Conservation (phyloP, 1,140 invertebrate species). For the Drosophila mayri region DNA sequence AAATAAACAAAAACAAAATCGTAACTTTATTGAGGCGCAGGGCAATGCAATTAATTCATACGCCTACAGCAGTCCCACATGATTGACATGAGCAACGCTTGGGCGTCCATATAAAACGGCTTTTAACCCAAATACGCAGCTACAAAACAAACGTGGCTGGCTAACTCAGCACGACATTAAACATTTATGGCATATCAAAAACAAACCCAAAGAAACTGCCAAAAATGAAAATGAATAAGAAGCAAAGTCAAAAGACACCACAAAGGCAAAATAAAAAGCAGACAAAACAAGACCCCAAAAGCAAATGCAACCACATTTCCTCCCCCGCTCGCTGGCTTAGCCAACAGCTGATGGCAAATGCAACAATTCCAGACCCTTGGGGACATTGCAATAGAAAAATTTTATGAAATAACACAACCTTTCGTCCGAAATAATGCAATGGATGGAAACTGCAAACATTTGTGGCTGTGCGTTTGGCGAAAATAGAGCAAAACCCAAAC, state of each 20-base stretch:
- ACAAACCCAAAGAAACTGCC: slow-evolving; percentile 53
- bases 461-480: slow-evolving; percentile 47
- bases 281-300: slow-evolving; percentile 25
- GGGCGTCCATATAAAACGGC: slow-evolving; percentile 61
- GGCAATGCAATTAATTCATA: slow-evolving; percentile 50
- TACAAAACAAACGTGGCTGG: slow-evolving; percentile 62
- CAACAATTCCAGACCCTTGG: slow-evolving; percentile 43
- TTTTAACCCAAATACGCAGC: slow-evolving; percentile 78
- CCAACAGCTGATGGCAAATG: slow-evolving; percentile 64
- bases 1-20: background rate
- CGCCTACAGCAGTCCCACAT: slow-evolving; percentile 39
- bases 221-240: slow-evolving; percentile 61
- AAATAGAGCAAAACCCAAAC: slow-evolving; percentile 73
- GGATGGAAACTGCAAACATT: slow-evolving; percentile 45
- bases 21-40: slow-evolving; percentile 22
- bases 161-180: slow-evolving; percentile 71
- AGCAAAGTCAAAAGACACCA: slow-evolving; percentile 32
- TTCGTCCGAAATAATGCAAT: slow-evolving; percentile 59
- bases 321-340: slow-evolving; percentile 37
- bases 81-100: slow-evolving; percentile 47
- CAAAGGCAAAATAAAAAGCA: slow-evolving; percentile 20
- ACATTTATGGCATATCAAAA: slow-evolving; percentile 58
- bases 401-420: slow-evolving; percentile 55
- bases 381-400: slow-evolving; percentile 31
- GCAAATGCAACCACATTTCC: slow-evolving; percentile 38